Percentiles rank a stretch among this genome's conserved stretches.
These are phyloP conservation scores for Rhinichthys osculus DNA, from an alignment of 2,797 vertebrate species.

Conservation along the genomic window DNA sequence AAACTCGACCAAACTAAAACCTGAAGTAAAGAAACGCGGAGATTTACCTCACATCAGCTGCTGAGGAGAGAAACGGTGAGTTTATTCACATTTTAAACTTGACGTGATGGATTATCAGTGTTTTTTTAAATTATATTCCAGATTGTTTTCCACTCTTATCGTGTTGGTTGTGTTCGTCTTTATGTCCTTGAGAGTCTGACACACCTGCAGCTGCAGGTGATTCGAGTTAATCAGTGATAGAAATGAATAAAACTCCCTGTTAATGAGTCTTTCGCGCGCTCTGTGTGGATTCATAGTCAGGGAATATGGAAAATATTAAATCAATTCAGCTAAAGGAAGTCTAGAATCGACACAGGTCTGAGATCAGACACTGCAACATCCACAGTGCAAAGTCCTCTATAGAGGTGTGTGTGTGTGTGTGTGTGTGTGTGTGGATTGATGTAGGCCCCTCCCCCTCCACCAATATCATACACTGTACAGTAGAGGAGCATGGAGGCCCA, in stretches of 20 bases:
- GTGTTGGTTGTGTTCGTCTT: not conserved
- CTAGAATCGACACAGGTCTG: not conserved
- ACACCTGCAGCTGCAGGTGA: constrained; percentile 30
- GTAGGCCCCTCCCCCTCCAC: too few species aligned
- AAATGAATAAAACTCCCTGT: not conserved
- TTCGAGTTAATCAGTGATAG: constrained; percentile 35
- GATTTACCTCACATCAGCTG: not conserved
- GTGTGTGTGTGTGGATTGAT: too few species aligned
- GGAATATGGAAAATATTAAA: not conserved
- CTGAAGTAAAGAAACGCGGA: not conserved
- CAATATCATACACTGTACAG: too few species aligned
- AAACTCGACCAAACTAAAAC: not conserved
- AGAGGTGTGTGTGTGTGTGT: not conserved
- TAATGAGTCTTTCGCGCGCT: not conserved
- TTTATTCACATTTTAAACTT: not conserved
- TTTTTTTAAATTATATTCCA: not conserved
- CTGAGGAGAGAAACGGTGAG: constrained; percentile 9
- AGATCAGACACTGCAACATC: not conserved
- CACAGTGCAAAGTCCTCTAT: not conserved
- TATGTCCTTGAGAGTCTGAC: constrained; percentile 32
- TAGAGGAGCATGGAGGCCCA: too few species aligned
- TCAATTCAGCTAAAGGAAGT: not conserved
- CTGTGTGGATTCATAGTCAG: not conserved
- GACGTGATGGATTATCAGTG: not conserved
- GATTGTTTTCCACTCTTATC: not conserved